Evolutionary conservation across 2,113 vertebrate species (phyloP), one percentile per base, ranked within the genome.

Genomic region (Pelecanus crispus): DNA sequence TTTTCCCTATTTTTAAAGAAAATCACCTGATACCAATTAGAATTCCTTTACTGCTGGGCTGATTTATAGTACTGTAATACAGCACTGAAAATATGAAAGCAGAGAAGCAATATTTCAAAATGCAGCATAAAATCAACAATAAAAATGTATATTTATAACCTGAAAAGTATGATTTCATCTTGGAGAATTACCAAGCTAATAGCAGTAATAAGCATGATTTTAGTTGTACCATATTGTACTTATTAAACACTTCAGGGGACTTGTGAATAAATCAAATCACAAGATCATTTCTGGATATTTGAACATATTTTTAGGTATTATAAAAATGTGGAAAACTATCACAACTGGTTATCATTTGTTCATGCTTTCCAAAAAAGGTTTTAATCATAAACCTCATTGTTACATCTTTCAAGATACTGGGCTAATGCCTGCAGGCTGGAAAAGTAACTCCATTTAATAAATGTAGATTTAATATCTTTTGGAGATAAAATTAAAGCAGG

Each of bases 101-200:
- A 98, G 98, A 98, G 98, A 98, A 98, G 98, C 98, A 98, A 95
- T 98, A 98, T 98, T 98, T 98, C 98, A 98, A 98, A 98, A 98
- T 98, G 96, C 94, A 97, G 96, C 97, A 98, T 98, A 98, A 98
- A 98, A 98, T 98, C 98, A 98, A 98, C 98, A 98, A 98, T 98
- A 98, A 98, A 98, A 98, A 98, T 97, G 97, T 98, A 96, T 98
- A 98, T 98, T 98, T 98, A 98, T 98, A 98, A 98, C 98, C 98
- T 97, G 96, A 98, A 98, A 98, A 98, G 98, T 98, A 98, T 98
- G 98, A 98, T 98, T 98, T 98, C 98, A 98, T 98, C 98, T 97
- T 98, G 98, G 98, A 98, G 97, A 98, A 98, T 98, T 98, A 98
- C 98, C 98, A 98, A 98, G 85, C 95, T 98, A 98, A 98, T 98